Evolutionary conservation across 2,113 vertebrate genomes (phyloP).

Genomic region (Helogale parvula): DNA sequence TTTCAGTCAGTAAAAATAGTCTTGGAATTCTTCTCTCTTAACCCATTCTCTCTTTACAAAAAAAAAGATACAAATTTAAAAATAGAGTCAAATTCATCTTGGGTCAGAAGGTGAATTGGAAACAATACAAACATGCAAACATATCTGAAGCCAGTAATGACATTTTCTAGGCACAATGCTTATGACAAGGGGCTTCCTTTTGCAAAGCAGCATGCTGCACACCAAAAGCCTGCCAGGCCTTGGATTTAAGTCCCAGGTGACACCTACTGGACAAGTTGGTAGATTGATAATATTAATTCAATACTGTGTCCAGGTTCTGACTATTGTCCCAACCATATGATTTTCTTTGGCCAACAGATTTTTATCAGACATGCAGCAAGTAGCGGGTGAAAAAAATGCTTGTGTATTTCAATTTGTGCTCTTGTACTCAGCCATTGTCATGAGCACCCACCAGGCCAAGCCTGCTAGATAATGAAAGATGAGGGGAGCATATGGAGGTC

Average conservation of each 20-base stretch:
- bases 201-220: not conserved
- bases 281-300: not conserved
- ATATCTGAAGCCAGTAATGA: conserved; percentile 10
- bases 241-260: not conserved
- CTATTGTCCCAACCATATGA: not conserved
- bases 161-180: not conserved
- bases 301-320: not conserved
- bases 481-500: not conserved
- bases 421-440: not conserved
- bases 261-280: not conserved
- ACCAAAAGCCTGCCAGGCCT: not conserved
- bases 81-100: not conserved
- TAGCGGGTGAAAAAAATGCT: not conserved
- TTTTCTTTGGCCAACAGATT: not conserved
- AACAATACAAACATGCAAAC: not conserved
- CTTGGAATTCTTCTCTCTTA: not conserved
- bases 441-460: not conserved
- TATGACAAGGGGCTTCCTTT: not conserved
- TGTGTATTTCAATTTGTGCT: not conserved
- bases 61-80: not conserved
- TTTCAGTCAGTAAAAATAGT: not conserved
- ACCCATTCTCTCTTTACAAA: not conserved
- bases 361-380: not conserved
- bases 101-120: not conserved
- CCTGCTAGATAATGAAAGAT: not conserved